Evolutionary conservation across 2,888 invertebrate species (phyloP), one percentile per base, ranked within the genome.

Genomic region (Cryptophagus acutangulus): DNA sequence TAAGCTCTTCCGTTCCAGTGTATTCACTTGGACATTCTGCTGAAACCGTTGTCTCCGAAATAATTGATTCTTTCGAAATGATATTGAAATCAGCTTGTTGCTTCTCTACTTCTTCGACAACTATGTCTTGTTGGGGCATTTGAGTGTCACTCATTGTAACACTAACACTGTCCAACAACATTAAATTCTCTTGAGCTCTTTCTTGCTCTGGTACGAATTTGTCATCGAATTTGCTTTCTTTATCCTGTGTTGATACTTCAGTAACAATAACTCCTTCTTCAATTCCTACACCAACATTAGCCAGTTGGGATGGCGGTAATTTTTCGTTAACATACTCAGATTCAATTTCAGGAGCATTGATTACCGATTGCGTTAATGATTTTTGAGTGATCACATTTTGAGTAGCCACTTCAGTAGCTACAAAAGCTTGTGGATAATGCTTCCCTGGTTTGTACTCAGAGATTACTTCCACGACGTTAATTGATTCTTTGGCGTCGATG

Each of bases 401-500:
- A 15, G 75, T 77, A 2, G 87, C 87, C 6, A 78, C 74, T 75
- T 87, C 87, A 2, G 87, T 87, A 0, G 87, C 82, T 1, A 87
- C 86, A 59, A 87, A 82, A 35, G 84, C 66, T 67, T 87, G 84
- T 2, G 87, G 86, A 61, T 84, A 79, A 61, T 84, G 85, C 69
- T 86, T 86, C 9, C 81, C 82, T 5, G 85, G 82, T 62, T 82
- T 84, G 42, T 80, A 79, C 69, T 82, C 81, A 2, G 81, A 70
- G 52, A 79, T 73, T 16, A 81, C 76, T 72, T 87, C 83, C 39
- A 79, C 81, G 3, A 87, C 71, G 54, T 78, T 71, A 40, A 85
- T 36, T 8, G 82, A 73, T 66, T 85, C 84, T 20, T 74, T 69
- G 30, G 81, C 67, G 49, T 78, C 76, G 34, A 85, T 73, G 46